Evolutionary conservation across 2,797 vertebrate species (phyloP).

Genomic region (Cuculus canorus): DNA sequence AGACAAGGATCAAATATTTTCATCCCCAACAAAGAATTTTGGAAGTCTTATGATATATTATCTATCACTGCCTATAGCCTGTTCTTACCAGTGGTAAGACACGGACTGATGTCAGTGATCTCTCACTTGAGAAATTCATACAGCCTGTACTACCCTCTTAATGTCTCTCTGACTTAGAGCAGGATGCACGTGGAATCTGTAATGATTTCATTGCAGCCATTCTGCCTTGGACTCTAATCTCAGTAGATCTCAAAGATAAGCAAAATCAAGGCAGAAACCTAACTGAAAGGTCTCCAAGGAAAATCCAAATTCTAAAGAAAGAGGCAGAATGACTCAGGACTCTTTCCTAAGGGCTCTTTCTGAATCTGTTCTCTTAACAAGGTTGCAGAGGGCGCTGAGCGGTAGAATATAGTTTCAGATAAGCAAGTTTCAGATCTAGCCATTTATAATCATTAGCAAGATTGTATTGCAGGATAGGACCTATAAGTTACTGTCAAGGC

Average conservation of each 20-base stretch:
- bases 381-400: constrained; percentile 18
- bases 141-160: constrained; percentile 19
- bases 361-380: background rate
- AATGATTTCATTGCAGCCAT: constrained; percentile 27
- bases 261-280: constrained; percentile 25
- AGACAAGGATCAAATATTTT: constrained; percentile 27
- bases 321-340: constrained; percentile 1
- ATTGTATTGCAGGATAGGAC: background rate
- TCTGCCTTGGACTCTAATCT: constrained; percentile 28
- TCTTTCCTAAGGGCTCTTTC: background rate
- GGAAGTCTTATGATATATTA: constrained; percentile 10
- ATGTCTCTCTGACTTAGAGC: constrained; percentile 52
- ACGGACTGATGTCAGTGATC: constrained; percentile 16
- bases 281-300: background rate
- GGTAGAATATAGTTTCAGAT: constrained; percentile 13
- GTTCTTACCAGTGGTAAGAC: constrained; percentile 8
- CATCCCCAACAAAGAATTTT: background rate
- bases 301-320: background rate
- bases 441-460: constrained; percentile 45
- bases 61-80: background rate
- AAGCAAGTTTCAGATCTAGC: constrained; percentile 7
- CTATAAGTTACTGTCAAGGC: constrained; percentile 32
- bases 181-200: constrained; percentile 26
- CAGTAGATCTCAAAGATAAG: constrained; percentile 28
- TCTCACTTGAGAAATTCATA: constrained; percentile 38